Evolutionary conservation across 2,888 invertebrate genomes (phyloP).

Genomic region (Myopa tessellatipennis): DNA sequence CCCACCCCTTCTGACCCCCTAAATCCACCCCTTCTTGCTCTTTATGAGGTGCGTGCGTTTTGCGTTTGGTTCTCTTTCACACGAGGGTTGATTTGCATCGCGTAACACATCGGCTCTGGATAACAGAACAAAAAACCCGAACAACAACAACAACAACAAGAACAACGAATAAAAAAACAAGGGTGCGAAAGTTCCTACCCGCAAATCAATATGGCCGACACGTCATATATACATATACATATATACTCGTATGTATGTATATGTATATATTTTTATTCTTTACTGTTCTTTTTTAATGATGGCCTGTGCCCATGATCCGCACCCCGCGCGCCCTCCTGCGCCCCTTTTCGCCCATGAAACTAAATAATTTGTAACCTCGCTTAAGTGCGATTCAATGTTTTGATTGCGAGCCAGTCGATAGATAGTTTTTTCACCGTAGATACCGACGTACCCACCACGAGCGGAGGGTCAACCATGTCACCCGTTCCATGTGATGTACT

Average conservation of each 20-base stretch:
- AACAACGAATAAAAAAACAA: constrained; percentile 36
- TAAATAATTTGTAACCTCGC: not conserved
- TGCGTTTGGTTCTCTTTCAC: constrained; percentile 16
- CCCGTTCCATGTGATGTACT: too few relatives aligned
- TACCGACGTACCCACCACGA: not conserved
- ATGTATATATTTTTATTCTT: not conserved
- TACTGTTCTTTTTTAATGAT: constrained; percentile 25
- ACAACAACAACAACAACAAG: constrained; percentile 25
- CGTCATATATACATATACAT: not conserved
- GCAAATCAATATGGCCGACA: constrained; percentile 57
- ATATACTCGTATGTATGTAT: too few relatives aligned
- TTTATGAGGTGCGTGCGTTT: not conserved
- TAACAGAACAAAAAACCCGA: not conserved
- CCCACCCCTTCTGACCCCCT: too few relatives aligned
- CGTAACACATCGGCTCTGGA: constrained; percentile 23
- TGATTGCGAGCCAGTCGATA: constrained; percentile 38
- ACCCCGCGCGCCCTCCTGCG: not conserved
- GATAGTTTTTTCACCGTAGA: constrained; percentile 30
- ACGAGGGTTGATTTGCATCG: constrained; percentile 33
- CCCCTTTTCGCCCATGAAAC: not conserved
- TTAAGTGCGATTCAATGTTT: constrained; percentile 51
- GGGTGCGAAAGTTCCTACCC: constrained; percentile 54
- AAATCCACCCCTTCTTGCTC: not conserved
- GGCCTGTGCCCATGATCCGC: constrained; percentile 7
- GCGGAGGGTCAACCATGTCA: not conserved